phyloP scores from a whole-genome alignment of 2,888 invertebrate genomes.

The Ochlodes sylvanus region DNA sequence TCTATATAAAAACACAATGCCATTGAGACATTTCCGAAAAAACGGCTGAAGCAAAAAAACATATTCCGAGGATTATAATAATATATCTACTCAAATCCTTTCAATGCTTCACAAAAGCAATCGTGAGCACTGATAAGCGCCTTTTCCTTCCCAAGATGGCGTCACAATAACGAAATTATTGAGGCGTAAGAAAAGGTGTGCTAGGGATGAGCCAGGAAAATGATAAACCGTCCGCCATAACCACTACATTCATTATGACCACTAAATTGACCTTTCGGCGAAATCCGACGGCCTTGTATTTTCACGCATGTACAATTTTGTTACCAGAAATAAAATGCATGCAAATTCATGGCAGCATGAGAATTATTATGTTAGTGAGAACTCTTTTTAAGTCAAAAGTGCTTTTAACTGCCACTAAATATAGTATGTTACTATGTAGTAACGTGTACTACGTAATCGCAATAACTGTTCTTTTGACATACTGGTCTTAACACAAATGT shows the following conservation, averaged over 20 bases:
- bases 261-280: slow-evolving; percentile 11
- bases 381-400: no score
- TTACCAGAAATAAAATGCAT: neutral
- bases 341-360: neutral
- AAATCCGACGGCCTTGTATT: neutral
- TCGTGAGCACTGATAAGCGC: slow-evolving; percentile 28
- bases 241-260: slow-evolving; percentile 18
- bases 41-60: slow-evolving; percentile 5
- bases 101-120: slow-evolving; percentile 23
- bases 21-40: neutral
- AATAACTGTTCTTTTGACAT: no score
- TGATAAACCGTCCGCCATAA: slow-evolving; percentile 13
- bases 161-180: slow-evolving; percentile 29
- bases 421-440: no score
- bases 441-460: no score
- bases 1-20: neutral
- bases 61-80: slow-evolving; percentile 24
- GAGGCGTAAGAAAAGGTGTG: slow-evolving; percentile 30
- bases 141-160: slow-evolving; percentile 15
- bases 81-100: slow-evolving; percentile 32
- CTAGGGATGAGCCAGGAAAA: slow-evolving; percentile 19
- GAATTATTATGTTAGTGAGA: no score
- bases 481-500: no score
- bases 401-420: no score
- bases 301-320: neutral